Evolutionary conservation across 1,140 invertebrate species (phyloP), one percentile per base, ranked within the genome.

Genomic region (Bombus polaris): DNA sequence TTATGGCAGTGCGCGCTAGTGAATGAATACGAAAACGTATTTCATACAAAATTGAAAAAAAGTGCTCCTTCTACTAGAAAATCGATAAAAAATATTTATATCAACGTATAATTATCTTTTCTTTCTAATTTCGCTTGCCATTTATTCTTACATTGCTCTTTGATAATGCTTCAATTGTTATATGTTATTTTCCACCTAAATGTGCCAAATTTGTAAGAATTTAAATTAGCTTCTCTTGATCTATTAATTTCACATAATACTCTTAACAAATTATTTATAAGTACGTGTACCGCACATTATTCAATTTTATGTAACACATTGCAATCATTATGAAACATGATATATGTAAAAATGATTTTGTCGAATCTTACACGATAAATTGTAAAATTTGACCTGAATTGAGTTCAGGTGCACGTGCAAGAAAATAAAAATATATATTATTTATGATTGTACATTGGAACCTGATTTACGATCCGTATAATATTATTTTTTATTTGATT

Each of bases 131-230:
- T 35, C 9, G n/a, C 22, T 83, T 71, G 35, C 15, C 12, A 13
- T 4, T 53, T 71, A 32, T 25, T 57, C 53, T 32, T 35, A 62
- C 9, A 37, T n/a, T 57, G 6, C 42, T 32, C 18, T 53, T 25
- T 18, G 57, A 77, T 9, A 22, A 35, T 70, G 62, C 70, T 3
- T 74, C 73, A 74, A 53, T 62, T 73, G 32, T 39, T 3, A 12
- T 42, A 72, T 35, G 32, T 18, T 42, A 87, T 73, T 70, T 15
- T 78, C 1, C 18, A 22, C 18, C 1, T 22, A 53, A 65, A 71
- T 75, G 78, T 89, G 87, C 87, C 88, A 89, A 89, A 88, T 35
- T 73, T 62, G 28, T 74, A 78, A 37, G 39, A n/a, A 35, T 22
- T 25, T 72, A 84, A 53, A 15, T 22, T 72, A 72, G 22, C 1